Evolutionary conservation across 1,140 invertebrate species (phyloP).

Genomic region (Formica selysi): DNA sequence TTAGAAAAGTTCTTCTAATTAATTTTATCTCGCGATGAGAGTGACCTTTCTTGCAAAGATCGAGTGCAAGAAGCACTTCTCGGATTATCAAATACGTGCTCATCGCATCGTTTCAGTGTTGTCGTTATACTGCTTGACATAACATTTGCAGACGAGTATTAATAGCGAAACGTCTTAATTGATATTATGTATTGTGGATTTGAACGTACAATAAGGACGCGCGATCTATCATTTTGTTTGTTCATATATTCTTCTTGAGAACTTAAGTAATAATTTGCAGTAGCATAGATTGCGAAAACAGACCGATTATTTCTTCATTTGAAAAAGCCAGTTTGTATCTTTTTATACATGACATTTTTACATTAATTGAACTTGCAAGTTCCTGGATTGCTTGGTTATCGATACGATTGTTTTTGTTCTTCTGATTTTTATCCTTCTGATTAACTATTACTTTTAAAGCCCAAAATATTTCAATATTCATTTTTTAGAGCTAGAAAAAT

Average conservation of each 20-base stretch:
- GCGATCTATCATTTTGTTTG: background rate
- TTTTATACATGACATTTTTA: background rate
- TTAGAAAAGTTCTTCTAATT: background rate
- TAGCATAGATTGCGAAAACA: background rate
- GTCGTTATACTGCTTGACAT: background rate
- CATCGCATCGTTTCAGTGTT: background rate
- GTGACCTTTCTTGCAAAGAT: background rate
- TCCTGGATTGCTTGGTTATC: background rate
- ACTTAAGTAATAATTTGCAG: background rate
- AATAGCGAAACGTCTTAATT: background rate
- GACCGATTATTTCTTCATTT: background rate
- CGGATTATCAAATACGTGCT: background rate
- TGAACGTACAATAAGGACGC: background rate
- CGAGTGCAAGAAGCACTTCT: background rate
- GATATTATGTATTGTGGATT: background rate
- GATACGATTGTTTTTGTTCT: background rate
- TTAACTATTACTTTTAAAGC: background rate
- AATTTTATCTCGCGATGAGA: conserved; percentile 4
- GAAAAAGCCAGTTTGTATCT: background rate
- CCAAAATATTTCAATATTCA: background rate
- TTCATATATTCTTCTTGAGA: background rate
- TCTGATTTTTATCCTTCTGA: background rate
- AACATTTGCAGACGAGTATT: conserved; percentile 6
- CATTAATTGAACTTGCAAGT: background rate
- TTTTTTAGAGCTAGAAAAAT: background rate